Evolutionary conservation across 2,113 vertebrate genomes (phyloP), one percentile per base, ranked within the genome.

Genomic region (Chamaetylas fuelleborni): DNA sequence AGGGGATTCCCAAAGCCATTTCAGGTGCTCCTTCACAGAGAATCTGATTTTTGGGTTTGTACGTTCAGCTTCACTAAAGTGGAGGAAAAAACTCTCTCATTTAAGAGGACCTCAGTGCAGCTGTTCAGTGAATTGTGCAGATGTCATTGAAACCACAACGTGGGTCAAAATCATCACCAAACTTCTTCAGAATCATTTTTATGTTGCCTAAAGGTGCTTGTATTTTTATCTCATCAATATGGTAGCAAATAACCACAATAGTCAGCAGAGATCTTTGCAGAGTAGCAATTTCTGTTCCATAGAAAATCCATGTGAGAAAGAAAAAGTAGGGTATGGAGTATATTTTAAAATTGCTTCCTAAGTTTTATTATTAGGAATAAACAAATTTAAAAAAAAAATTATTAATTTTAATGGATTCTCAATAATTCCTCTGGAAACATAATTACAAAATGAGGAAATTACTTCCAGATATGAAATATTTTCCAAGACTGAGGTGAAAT

Each of bases 311-410:
- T 2, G 3, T 66, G 17, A 54, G 20, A 69, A 81, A 66, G 14
- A 88, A 88, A 58, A 14, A 43, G 18, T 11, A 45, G 7, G 23
- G 60, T n/a, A 14, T 9, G 31, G 4, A 47, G 45, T 12, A 42
- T 31, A n/a, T 40, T 14, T 16, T 2, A 62, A 58, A 57, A 26
- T 1, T 4, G 6, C 17, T 51, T 58, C 20, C 5, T 1, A 0
- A 12, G 5, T 51, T 84, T 79, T 79, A 36, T 43, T 64, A 36
- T 67, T 50, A 48, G 12, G 9, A 58, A 24, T 28, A 66, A 40
- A 9, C 0, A 14, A 36, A 45, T 40, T 11, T 36, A 36, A 36
- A 36, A 53, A 67, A 54, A n/a, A 47, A 43, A n/a, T 8, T 31
- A 43, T 29, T 23, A n/a, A 31, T 65, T 48, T 57, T 8, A 58